These are phyloP conservation scores for Eunapius fragilis DNA, from an alignment of 37 sponge, comb jelly and placozoan genomes.

Conservation along the genomic window DNA sequence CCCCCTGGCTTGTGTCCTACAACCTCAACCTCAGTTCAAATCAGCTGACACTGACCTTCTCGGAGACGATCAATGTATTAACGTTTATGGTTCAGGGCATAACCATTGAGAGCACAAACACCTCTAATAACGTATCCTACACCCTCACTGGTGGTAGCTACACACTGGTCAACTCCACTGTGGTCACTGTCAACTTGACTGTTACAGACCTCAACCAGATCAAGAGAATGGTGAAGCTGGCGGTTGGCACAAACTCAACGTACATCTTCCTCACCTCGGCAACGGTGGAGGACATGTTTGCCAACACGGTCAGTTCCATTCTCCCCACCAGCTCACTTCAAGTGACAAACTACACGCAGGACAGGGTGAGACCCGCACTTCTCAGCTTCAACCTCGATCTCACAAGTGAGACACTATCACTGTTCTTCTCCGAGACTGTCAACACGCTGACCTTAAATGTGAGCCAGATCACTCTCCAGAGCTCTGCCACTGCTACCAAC, in stretches of 20 bases:
- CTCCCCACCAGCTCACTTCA: background rate
- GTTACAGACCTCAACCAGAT: conserved; percentile 73
- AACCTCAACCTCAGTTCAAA: conserved; percentile 56
- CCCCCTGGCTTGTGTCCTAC: conserved; percentile 64
- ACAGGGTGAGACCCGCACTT: conserved; percentile 63
- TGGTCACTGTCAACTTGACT: conserved; percentile 62
- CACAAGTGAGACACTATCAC: conserved; percentile 58
- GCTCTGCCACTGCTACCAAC: conserved; percentile 9
- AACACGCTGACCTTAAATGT: conserved; percentile 72
- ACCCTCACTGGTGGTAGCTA: conserved; percentile 62
- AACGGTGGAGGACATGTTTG: conserved; percentile 79
- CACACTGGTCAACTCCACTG: conserved; percentile 75
- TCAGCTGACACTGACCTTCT: conserved; percentile 58
- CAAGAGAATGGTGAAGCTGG: conserved; percentile 60
- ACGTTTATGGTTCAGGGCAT: conserved; percentile 46
- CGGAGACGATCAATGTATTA: conserved; percentile 59
- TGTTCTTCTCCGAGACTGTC: conserved; percentile 86
- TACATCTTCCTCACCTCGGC: conserved; percentile 55
- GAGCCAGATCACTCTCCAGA: conserved; percentile 55
- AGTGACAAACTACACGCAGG: conserved; percentile 64
- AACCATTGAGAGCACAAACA: conserved; percentile 21
- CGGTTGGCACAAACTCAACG: conserved; percentile 38
- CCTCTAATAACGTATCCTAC: background rate
- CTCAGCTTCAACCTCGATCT: conserved; percentile 60
- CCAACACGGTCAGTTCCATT: conserved; percentile 55